Base-by-base conservation (phyloP, 2,113 vertebrate species). In the Microcebus jonahi region DNA sequence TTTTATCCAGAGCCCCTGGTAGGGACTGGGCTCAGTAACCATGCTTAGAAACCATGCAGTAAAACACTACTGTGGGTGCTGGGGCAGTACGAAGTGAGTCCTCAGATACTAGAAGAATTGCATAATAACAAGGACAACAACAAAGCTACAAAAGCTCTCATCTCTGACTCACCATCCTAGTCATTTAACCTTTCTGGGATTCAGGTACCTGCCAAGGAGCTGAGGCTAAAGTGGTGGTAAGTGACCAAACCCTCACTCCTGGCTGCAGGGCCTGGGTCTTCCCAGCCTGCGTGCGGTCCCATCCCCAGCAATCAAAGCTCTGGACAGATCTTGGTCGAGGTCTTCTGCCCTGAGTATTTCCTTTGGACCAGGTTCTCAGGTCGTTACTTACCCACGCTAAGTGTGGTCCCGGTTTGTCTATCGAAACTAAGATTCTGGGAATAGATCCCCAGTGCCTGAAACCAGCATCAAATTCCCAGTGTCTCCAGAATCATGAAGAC, bases 371-470 rank as follows among this genome's bases (percentile, higher is more conserved):
- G 36, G 68, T 2, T 8, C 59, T 48, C 0, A 2, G 87, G 71
- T 93, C 85, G 94, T 90, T 88, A 93, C 95, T 95, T 97, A 86
- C 42, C n/a, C 48, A 34, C 0, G 0, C 36, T 96, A 71, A 76
- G 53, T 84, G 4, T 29, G 63, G 94, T 79, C 82, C 65, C 25
- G 84, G 61, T 67, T 88, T 34, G 27, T 67, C 23, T 36, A 1
- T 8, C n/a, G 27, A 61, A 36, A 31, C 9, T 17, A 31, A 77
- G 76, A 42, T 98, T 97, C 93, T 91, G 86, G 96, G 96, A 97
- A 98, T 50, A 57, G 71, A 94, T 71, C 73, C 81, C 21, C 80
- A 92, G 83, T 42, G 57, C 92, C 59, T 88, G 70, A 97, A 98
- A 97, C 65, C 91, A 97, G 87, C 59, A 97, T 55, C 94, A 92